Evolutionary conservation across 2,888 invertebrate genomes (phyloP).

Genomic region (Leptura quadrifasciata): DNA sequence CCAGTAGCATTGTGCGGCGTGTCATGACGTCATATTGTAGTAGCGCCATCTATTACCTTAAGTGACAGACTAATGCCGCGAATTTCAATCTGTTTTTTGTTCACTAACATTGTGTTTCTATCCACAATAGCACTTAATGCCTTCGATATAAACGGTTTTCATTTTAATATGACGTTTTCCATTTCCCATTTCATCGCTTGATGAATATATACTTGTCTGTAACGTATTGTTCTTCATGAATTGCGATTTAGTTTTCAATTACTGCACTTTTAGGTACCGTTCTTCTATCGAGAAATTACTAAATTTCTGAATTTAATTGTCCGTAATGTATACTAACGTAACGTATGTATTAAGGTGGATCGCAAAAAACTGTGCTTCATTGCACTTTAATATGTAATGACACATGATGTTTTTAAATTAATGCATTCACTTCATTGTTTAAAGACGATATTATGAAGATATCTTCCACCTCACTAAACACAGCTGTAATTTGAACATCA

Average conservation of each 20-base stretch:
- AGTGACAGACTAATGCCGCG: conserved; percentile 67
- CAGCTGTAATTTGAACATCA: too few species aligned
- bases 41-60: conserved; percentile 66
- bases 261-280: background rate
- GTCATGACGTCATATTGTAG: conserved; percentile 61
- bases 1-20: conserved; percentile 51
- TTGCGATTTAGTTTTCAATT: conserved; percentile 56
- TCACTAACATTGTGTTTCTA: conserved; percentile 61
- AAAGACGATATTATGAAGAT: too few species aligned
- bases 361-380: too few species aligned
- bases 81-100: conserved; percentile 66
- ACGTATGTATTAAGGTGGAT: too few species aligned
- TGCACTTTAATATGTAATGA: too few species aligned
- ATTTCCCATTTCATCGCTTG: conserved; percentile 61
- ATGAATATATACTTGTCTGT: conserved; percentile 60
- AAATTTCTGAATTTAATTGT: background rate
- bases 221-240: conserved; percentile 54
- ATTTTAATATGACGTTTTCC: conserved; percentile 67
- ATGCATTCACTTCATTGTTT: too few species aligned
- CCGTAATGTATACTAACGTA: too few species aligned
- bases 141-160: conserved; percentile 67
- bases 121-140: conserved; percentile 66
- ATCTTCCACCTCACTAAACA: too few species aligned
- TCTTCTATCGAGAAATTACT: background rate
- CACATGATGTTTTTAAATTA: too few species aligned